Evolutionary conservation across 37 sponge, comb jelly and placozoan species (phyloP).

Genomic region (Petrosia ficiformis): DNA sequence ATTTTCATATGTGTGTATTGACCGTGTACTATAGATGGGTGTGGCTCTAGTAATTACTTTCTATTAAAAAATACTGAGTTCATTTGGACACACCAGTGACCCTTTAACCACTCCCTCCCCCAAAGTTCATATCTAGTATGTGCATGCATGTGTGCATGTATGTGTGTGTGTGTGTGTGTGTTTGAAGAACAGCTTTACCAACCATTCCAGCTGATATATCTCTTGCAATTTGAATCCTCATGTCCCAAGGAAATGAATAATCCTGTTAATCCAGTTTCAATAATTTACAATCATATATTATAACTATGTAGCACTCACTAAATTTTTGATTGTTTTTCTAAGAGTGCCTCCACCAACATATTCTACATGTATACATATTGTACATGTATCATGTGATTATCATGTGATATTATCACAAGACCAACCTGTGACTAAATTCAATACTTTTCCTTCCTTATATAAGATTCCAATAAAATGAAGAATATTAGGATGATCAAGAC

Average conservation of each 20-base stretch:
- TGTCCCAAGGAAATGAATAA: constrained; percentile 59
- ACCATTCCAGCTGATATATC: constrained; percentile 95
- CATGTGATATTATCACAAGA: too few relatives aligned
- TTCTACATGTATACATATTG: constrained; percentile 27
- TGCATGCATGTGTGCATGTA: too few relatives aligned
- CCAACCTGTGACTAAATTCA: constrained; percentile 78
- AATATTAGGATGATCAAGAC: constrained; percentile 75
- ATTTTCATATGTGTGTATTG: too few relatives aligned
- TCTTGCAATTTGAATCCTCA: constrained; percentile 61
- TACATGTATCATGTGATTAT: neutral
- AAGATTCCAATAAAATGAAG: constrained; percentile 82
- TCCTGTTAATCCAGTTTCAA: constrained; percentile 7
- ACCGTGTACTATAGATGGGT: too few relatives aligned
- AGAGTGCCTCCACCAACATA: constrained; percentile 85
- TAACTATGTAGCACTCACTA: constrained; percentile 2
- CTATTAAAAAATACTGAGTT: too few relatives aligned
- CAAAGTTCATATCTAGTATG: too few relatives aligned
- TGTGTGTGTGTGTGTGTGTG: too few relatives aligned
- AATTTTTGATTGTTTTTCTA: constrained; percentile 60
- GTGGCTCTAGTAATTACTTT: too few relatives aligned
- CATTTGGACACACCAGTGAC: too few relatives aligned
- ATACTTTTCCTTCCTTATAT: constrained; percentile 49
- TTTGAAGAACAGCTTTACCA: too few relatives aligned
- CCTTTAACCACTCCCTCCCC: too few relatives aligned
- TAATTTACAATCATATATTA: neutral